These are phyloP conservation scores for Psylliodes chrysocephalus DNA, from an alignment of 2,888 invertebrate genomes.

Conservation along the genomic window DNA sequence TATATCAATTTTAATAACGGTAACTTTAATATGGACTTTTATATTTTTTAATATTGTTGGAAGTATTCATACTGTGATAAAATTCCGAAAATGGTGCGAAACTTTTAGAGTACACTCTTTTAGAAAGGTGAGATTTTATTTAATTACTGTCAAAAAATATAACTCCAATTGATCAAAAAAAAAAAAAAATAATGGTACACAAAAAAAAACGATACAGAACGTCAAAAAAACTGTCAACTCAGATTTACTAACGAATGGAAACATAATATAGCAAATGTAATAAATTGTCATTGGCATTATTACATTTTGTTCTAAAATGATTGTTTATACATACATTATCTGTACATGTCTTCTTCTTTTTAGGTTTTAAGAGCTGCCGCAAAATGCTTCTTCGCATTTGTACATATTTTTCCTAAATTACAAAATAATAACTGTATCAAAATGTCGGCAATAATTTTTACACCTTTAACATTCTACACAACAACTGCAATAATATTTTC, in stretches of 20 bases:
- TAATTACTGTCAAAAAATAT: no score
- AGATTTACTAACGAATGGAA: no score
- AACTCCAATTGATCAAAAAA: no score
- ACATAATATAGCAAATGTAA: no score
- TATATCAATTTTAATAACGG: conserved; percentile 59
- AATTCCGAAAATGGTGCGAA: conserved; percentile 60
- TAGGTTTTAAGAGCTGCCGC: conserved; percentile 63
- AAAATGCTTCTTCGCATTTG: conserved; percentile 62
- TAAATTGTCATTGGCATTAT: no score
- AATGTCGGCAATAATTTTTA: conserved; percentile 57
- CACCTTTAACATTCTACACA: conserved; percentile 60
- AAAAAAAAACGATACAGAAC: no score
- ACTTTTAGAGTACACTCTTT: conserved; percentile 57
- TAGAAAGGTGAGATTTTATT: conserved; percentile 56
- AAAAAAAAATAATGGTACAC: no score
- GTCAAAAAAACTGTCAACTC: no score
- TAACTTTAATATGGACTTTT: conserved; percentile 57
- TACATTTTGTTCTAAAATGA: no score
- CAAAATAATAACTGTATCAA: conserved; percentile 54
- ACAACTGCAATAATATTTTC: conserved; percentile 58
- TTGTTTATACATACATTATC: no score
- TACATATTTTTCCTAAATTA: conserved; percentile 58
- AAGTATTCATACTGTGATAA: conserved; percentile 61
- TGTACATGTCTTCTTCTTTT: conserved; percentile 44
- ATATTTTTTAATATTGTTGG: conserved; percentile 62